These are phyloP conservation scores for Chaenogobius annularis DNA, from an alignment of 2,113 vertebrate genomes.

Conservation along the genomic window DNA sequence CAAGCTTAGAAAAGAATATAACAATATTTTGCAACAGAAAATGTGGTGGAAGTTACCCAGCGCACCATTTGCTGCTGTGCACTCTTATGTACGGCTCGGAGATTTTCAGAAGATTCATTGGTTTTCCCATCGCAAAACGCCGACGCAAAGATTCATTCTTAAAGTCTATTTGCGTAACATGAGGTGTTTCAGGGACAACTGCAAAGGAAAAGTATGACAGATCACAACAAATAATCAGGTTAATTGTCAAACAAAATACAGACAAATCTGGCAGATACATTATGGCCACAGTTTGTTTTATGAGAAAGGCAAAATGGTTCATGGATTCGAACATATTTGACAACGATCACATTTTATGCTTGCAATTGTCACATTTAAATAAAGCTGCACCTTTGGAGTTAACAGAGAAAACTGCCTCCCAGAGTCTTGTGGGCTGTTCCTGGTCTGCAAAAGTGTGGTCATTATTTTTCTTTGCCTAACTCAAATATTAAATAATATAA, in stretches of 20 bases:
- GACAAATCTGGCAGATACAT: not conserved
- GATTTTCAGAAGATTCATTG: conserved; percentile 15
- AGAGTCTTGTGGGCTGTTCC: no score
- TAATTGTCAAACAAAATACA: not conserved
- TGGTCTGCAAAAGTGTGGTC: no score
- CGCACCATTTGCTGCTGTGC: not conserved
- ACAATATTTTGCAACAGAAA: not conserved
- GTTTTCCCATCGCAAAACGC: conserved; percentile 61
- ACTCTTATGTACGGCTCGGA: conserved; percentile 52
- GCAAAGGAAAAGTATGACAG: conserved; percentile 10
- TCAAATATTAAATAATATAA: no score
- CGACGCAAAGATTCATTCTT: conserved; percentile 30
- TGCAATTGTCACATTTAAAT: no score
- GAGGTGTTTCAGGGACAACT: conserved; percentile 74
- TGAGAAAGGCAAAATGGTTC: not conserved
- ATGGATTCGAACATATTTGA: not conserved
- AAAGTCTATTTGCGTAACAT: conserved; percentile 53
- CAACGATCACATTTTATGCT: not conserved
- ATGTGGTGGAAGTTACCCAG: conserved; percentile 62
- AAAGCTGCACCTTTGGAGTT: no score
- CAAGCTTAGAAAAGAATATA: not conserved
- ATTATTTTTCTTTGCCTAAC: no score
- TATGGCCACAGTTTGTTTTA: not conserved
- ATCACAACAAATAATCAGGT: not conserved
- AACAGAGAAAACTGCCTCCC: no score